Evolutionary conservation across 2,113 vertebrate genomes (phyloP).

Genomic region (Eidolon helvum): DNA sequence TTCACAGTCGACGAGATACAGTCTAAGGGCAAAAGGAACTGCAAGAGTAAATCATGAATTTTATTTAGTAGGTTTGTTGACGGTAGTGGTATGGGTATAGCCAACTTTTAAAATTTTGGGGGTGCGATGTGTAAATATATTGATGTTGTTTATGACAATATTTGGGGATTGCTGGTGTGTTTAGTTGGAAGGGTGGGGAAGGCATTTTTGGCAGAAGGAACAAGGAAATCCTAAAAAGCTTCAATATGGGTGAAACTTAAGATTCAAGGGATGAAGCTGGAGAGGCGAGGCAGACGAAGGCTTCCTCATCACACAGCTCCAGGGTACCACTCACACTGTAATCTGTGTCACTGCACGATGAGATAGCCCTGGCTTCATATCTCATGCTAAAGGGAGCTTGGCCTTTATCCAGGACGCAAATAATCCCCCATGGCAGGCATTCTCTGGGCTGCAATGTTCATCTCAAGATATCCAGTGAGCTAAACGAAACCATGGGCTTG

Average conservation of each 20-base stretch:
- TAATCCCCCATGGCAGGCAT: not conserved
- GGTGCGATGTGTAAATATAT: not conserved
- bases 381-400: not conserved
- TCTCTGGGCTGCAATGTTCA: not conserved
- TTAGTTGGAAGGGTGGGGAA: not conserved
- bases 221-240: not conserved
- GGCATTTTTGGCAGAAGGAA: not conserved
- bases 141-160: not conserved
- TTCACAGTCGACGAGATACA: rapidly evolving
- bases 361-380: rapidly evolving
- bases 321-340: not conserved
- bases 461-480: not conserved
- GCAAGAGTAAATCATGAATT: not conserved
- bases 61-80: not conserved
- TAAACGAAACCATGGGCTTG: not conserved
- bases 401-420: not conserved
- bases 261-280: not conserved
- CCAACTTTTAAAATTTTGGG: not conserved
- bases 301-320: not conserved
- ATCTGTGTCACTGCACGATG: not conserved
- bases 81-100: rapidly evolving
- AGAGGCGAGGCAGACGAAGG: not conserved
- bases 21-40: not conserved
- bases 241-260: not conserved
- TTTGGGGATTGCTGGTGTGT: not conserved